A percentile compares a stretch with the other conserved stretches of the same genome.
Conservation (phyloP, 1,140 invertebrate species). For the Anthonomus grandis region DNA sequence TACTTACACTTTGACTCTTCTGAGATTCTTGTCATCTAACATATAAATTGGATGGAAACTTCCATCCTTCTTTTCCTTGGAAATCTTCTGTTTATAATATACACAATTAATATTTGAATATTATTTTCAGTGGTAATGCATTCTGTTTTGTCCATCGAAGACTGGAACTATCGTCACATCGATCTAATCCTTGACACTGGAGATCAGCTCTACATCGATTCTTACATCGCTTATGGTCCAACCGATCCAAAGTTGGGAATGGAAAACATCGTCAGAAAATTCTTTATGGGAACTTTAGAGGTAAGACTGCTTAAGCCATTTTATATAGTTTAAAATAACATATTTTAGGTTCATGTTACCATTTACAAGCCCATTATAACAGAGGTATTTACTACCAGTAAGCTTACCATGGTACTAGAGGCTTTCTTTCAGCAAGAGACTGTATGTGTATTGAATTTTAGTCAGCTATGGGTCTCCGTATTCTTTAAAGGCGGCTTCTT, state of each 20-base stretch:
- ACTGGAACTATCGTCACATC: conserved; percentile 42
- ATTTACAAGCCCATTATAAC: conserved; percentile 39
- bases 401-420: conserved; percentile 28
- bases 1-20: too few species aligned
- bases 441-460: conserved; percentile 37
- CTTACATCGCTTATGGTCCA: conserved; percentile 42
- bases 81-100: neutral
- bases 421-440: conserved; percentile 41
- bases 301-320: conserved; percentile 8
- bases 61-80: too few species aligned
- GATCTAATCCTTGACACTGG: conserved; percentile 43
- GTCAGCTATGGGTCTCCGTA: conserved; percentile 31
- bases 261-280: conserved; percentile 36
- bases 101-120: neutral
- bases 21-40: too few species aligned
- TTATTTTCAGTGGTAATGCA: conserved; percentile 26
- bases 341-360: conserved; percentile 33
- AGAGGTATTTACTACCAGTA: conserved; percentile 23
- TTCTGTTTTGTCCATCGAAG: conserved; percentile 23
- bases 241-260: conserved; percentile 36
- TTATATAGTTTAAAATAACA: conserved; percentile 15
- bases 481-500: conserved; percentile 39
- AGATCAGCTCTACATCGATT: conserved; percentile 44
- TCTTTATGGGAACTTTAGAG: conserved; percentile 26
- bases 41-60: too few species aligned